Percentiles rank a stretch among this genome's conserved stretches.
phyloP scores from a whole-genome alignment of 2,113 vertebrate genomes.

The Myiozetetes cayanensis region DNA sequence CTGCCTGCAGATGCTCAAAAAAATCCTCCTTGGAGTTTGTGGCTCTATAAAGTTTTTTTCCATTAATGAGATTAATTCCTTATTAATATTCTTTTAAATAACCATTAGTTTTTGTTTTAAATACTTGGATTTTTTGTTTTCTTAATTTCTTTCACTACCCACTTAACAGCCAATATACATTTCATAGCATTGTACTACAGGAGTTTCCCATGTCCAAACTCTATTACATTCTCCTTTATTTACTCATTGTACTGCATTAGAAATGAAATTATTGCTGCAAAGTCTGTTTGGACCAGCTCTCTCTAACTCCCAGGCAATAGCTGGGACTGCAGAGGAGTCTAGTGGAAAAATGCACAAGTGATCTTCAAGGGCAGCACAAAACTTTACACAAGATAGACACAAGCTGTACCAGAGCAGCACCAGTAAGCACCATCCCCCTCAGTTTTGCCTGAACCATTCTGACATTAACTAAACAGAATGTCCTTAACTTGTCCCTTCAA shows the following conservation, averaged over 20 bases:
- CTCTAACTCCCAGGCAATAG: background rate
- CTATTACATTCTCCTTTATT: background rate
- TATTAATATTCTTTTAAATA: background rate
- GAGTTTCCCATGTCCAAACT: background rate
- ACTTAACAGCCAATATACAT: background rate
- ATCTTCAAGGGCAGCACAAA: background rate
- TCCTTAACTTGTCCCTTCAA: background rate
- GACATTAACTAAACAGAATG: background rate
- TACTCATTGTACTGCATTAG: background rate
- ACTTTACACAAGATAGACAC: background rate
- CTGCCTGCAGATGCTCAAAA: background rate
- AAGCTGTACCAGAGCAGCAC: background rate
- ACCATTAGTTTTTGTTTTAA: background rate
- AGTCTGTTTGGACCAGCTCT: background rate
- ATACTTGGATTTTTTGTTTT: fast-evolving
- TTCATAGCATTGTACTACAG: background rate
- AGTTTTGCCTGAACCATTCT: background rate
- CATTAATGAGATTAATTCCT: background rate
- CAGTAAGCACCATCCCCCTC: background rate
- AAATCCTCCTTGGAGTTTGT: background rate
- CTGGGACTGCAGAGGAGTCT: fast-evolving
- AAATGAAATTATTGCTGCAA: background rate
- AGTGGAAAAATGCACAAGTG: background rate
- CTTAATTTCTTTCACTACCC: background rate
- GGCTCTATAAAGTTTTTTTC: background rate